Percentiles rank a stretch among this genome's conserved stretches.
These are phyloP conservation scores for Drosophila nasuta DNA, from an alignment of 1,140 invertebrate genomes.

Conservation along the genomic window DNA sequence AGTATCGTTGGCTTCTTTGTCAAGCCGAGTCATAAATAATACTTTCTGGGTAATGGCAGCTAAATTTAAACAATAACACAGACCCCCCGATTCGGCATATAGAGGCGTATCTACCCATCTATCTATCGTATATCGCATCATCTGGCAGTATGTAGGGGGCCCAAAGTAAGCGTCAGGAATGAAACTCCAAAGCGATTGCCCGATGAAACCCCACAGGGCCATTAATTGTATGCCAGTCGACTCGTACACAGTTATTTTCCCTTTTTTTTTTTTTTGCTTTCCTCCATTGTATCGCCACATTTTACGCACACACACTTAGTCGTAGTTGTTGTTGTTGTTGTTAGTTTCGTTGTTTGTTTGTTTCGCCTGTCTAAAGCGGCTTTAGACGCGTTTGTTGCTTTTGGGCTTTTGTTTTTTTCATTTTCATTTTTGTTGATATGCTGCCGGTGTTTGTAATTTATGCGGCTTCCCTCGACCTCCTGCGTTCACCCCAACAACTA, in stretches of 20 bases:
- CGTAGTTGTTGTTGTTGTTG: slow-evolving; percentile 52
- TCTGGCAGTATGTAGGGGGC: slow-evolving; percentile 10
- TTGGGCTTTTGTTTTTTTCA: slow-evolving; percentile 44
- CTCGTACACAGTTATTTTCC: slow-evolving; percentile 42
- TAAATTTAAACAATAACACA: slow-evolving; percentile 18
- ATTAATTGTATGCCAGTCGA: slow-evolving; percentile 74
- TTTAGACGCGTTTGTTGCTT: slow-evolving; percentile 66
- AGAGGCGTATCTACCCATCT: background rate
- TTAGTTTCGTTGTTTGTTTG: slow-evolving; percentile 62
- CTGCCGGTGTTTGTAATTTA: slow-evolving; percentile 74
- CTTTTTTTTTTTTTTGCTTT: slow-evolving; percentile 28
- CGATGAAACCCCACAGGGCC: slow-evolving; percentile 76
- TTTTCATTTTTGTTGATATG: slow-evolving; percentile 60
- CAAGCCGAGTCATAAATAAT: slow-evolving; percentile 14
- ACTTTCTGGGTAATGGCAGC: slow-evolving; percentile 1
- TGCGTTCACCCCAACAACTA: slow-evolving; percentile 5
- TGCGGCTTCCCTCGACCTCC: slow-evolving; percentile 62
- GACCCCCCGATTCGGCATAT: background rate
- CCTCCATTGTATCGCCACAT: slow-evolving; percentile 47
- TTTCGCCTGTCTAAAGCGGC: slow-evolving; percentile 65
- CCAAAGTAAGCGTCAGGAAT: slow-evolving; percentile 34
- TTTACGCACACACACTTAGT: slow-evolving; percentile 41
- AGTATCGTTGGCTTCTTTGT: background rate
- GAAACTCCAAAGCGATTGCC: slow-evolving; percentile 54
- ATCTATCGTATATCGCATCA: slow-evolving; percentile 13